phyloP scores from a whole-genome alignment of 2,888 invertebrate genomes.

The Tinea pellionella region DNA sequence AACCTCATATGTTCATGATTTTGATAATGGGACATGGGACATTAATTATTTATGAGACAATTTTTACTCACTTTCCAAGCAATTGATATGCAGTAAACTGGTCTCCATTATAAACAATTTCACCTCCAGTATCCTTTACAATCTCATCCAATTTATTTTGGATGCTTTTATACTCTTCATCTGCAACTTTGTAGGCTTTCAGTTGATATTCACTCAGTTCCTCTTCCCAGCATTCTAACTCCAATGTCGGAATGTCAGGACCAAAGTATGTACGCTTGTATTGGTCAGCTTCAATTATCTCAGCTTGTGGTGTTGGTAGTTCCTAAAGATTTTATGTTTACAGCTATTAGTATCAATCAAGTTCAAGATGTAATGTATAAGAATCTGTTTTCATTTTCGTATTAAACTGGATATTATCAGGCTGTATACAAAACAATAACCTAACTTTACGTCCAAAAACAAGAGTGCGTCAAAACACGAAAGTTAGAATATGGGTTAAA shows the following conservation, averaged over 20 bases:
- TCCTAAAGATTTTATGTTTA: slow-evolving; percentile 18
- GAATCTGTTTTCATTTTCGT: too few relatives aligned
- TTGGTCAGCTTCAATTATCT: slow-evolving; percentile 58
- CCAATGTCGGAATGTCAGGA: slow-evolving; percentile 66
- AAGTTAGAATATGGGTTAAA: too few relatives aligned
- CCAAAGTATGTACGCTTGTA: slow-evolving; percentile 61
- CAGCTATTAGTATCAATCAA: not conserved
- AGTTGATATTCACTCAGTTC: slow-evolving; percentile 75
- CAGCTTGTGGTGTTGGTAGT: slow-evolving; percentile 41
- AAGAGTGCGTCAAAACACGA: too few relatives aligned
- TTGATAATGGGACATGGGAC: too few relatives aligned
- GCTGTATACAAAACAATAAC: too few relatives aligned
- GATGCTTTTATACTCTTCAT: slow-evolving; percentile 75
- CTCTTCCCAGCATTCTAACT: slow-evolving; percentile 80
- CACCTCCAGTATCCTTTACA: slow-evolving; percentile 69
- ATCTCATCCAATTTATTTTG: slow-evolving; percentile 71
- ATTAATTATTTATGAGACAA: too few relatives aligned
- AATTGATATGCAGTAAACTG: slow-evolving; percentile 74
- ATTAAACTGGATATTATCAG: too few relatives aligned
- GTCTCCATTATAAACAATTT: slow-evolving; percentile 75
- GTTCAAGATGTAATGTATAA: too few relatives aligned
- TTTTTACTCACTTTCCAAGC: slow-evolving; percentile 61
- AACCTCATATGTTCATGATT: too few relatives aligned
- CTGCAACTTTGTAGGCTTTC: slow-evolving; percentile 71
- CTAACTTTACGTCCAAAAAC: too few relatives aligned